Base-by-base conservation (phyloP, 2,888 invertebrate species). In the Linyphia triangularis region DNA sequence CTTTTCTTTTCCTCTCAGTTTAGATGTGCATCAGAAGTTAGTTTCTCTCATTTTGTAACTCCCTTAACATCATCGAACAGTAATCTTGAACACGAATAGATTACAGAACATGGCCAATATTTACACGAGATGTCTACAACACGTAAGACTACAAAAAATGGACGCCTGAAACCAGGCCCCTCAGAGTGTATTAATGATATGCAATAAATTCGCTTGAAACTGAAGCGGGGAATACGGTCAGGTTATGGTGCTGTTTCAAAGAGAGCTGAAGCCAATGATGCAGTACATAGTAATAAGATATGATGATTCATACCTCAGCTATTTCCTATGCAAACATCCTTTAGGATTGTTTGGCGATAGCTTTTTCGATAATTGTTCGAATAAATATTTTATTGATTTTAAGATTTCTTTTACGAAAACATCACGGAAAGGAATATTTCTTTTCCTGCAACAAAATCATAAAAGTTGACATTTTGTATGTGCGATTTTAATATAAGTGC, bases 21-120 rank as follows among this genome's bases (percentile, higher is more conserved):
- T 30, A 19, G 28, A 67, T 43, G 43, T 30, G 40, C 57, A 78
- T 28, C 40, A 63, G 24, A 19, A 16, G 26, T 33, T 51, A 16
- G n/a, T 67, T 75, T 78, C 78, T 78, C 65, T 78, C 78, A 65
- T 67, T 51, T 51, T 43, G 78, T 79, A 79, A 79, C 78, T 67
- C 78, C 78, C 65, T 72, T 37, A 78, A 43, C 22, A 67, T 13
- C 22, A 51, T 2, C 13, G 9, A 24, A 57, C 28, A 75, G n/a
- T 59, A 10, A 30, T 43, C 10, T 40, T 43, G 24, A 40, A 61
- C 63, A 77, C 16, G 16, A 57, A 40, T 16, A 57, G 30, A 57
- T 72, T 51, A 57, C 28, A 73, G 73, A 57, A 73, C 28, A 73
- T 16, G 6, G 26, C 63, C 77, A 43, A 77, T 40, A n/a, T 16